These are phyloP conservation scores for Morelia viridis DNA, from an alignment of 2,797 vertebrate genomes.

Conservation along the genomic window DNA sequence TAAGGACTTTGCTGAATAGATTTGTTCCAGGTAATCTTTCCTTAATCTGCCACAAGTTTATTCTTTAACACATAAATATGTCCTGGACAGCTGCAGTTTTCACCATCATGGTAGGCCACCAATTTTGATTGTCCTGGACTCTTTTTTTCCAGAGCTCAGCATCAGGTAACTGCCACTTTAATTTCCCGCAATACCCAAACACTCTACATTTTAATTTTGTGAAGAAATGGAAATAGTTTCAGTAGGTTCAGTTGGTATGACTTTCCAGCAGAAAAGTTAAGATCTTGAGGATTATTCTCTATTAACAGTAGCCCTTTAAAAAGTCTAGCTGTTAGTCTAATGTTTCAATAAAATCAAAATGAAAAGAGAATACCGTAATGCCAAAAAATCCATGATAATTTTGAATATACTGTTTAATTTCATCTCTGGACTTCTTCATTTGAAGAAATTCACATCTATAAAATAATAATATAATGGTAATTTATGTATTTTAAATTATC, in stretches of 20 bases:
- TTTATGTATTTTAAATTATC: background rate
- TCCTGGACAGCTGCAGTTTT: background rate
- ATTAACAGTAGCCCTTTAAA: background rate
- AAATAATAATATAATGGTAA: conserved; percentile 10
- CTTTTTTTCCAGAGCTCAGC: background rate
- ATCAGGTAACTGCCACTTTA: background rate
- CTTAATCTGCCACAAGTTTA: background rate
- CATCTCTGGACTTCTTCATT: conserved; percentile 56
- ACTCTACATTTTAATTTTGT: background rate
- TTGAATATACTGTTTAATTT: conserved; percentile 55
- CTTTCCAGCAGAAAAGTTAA: background rate
- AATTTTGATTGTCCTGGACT: background rate
- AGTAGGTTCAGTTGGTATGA: background rate
- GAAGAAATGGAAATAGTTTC: background rate
- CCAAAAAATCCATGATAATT: conserved; percentile 58
- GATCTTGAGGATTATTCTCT: background rate
- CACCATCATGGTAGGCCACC: too few species aligned
- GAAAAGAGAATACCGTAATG: conserved; percentile 44
- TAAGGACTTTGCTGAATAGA: background rate
- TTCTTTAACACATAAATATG: background rate
- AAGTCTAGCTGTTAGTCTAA: background rate
- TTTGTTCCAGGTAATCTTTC: background rate
- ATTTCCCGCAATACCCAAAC: background rate
- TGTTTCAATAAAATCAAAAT: background rate
- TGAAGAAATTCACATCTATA: conserved; percentile 62